These are phyloP conservation scores for Megalops cyprinoides DNA, from an alignment of 2,797 vertebrate species.

Conservation along the genomic window DNA sequence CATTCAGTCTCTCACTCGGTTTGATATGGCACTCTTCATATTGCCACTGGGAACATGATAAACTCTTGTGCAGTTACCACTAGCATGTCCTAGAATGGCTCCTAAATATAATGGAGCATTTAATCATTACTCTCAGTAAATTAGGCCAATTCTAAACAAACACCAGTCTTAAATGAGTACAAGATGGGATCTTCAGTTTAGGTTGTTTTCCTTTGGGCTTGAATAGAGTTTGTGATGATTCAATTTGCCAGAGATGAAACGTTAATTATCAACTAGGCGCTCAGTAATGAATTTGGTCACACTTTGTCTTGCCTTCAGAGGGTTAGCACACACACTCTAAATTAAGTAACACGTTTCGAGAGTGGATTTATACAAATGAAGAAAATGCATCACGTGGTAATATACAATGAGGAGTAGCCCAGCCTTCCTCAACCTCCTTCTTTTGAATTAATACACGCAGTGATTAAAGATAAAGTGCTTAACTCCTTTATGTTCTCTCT, in stretches of 20 bases:
- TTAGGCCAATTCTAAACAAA: conserved; percentile 40
- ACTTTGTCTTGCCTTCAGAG: conserved; percentile 10
- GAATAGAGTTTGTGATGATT: conserved; percentile 50
- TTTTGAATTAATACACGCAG: not conserved
- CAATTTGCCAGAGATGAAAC: conserved; percentile 49
- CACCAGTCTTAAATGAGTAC: conserved; percentile 35
- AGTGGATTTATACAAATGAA: not conserved
- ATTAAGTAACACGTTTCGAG: not conserved
- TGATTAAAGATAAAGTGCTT: not conserved
- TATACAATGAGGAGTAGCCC: not conserved
- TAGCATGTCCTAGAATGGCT: not conserved
- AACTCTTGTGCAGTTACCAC: not conserved
- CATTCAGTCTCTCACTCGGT: not conserved
- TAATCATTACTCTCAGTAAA: conserved; percentile 38
- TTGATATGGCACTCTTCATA: not conserved
- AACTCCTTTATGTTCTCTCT: not conserved
- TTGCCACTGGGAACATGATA: not conserved
- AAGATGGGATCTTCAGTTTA: conserved; percentile 23
- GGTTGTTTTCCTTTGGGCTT: conserved; percentile 38
- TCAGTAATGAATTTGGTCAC: conserved; percentile 35
- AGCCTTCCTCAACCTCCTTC: not conserved
- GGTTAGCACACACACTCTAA: not conserved
- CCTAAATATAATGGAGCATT: conserved; percentile 1
- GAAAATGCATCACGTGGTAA: not conserved
- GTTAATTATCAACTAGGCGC: conserved; percentile 38